phyloP scores from a whole-genome alignment of 2,113 vertebrate species.

The Prolemur simus region DNA sequence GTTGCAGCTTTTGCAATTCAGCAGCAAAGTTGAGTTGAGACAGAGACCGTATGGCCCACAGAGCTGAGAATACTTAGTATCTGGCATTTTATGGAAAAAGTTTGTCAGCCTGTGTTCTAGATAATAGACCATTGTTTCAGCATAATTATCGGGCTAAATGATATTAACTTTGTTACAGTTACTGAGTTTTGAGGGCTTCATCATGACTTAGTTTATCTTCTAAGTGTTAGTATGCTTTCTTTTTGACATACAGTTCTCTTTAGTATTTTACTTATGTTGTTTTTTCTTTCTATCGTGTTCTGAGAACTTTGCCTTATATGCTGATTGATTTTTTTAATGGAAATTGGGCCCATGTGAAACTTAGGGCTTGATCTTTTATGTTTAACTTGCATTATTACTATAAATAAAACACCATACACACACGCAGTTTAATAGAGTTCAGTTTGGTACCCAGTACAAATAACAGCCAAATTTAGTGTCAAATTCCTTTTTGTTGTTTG shows the following conservation, averaged over 20 bases:
- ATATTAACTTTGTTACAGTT: background rate
- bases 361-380: background rate
- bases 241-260: background rate
- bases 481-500: background rate
- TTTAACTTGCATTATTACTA: background rate
- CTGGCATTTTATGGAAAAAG: background rate
- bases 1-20: background rate
- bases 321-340: background rate
- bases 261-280: background rate
- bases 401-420: background rate
- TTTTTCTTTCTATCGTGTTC: background rate
- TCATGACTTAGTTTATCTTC: background rate
- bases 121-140: fast-evolving
- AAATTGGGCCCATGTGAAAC: background rate
- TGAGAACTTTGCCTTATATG: background rate
- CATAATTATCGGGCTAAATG: background rate
- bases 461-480: background rate
- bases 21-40: too few relatives aligned
- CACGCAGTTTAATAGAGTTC: background rate
- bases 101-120: background rate
- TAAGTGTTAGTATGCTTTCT: background rate
- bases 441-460: background rate
- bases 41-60: fast-evolving
- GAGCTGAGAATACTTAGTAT: background rate
- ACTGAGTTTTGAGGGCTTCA: background rate